Evolutionary conservation across 2,113 vertebrate genomes (phyloP).

Genomic region (Sitta europaea): DNA sequence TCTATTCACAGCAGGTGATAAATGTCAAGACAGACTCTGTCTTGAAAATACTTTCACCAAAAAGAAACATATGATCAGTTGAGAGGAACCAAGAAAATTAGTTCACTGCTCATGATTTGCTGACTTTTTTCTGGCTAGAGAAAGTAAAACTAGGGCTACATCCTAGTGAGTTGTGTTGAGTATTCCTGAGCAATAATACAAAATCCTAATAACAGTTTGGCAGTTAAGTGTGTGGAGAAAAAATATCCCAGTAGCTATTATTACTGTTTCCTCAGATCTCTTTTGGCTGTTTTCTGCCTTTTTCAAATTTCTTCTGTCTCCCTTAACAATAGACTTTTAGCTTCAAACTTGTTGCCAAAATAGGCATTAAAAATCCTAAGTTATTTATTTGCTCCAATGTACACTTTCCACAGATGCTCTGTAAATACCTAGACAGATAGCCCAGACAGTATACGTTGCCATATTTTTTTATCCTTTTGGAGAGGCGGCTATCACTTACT

Average conservation of each 20-base stretch:
- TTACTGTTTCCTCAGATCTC: not conserved
- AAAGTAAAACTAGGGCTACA: conserved; percentile 28
- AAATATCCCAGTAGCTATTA: not conserved
- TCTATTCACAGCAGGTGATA: not conserved
- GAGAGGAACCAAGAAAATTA: not conserved
- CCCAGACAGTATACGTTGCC: not conserved
- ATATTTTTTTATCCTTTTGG: not conserved
- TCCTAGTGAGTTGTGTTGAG: conserved; percentile 1
- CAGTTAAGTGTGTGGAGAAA: not conserved
- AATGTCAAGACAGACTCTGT: not conserved
- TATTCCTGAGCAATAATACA: not conserved
- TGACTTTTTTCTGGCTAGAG: conserved; percentile 23
- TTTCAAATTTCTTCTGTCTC: conserved; percentile 4
- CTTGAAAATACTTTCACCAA: not conserved
- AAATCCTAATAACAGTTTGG: not conserved
- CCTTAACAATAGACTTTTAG: conserved; percentile 19
- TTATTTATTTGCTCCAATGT: conserved; percentile 31
- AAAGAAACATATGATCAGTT: not conserved
- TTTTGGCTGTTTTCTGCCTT: not conserved
- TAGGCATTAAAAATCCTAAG: conserved; percentile 22
- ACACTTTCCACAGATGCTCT: not conserved
- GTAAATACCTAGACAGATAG: not conserved
- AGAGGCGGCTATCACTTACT: not conserved
- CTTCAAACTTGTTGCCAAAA: conserved; percentile 35
- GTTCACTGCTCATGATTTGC: not conserved